Percentiles rank a stretch among this genome's conserved stretches.
Evolutionary conservation across 2,113 vertebrate genomes (phyloP).

Genomic region (Gulo gulo): DNA sequence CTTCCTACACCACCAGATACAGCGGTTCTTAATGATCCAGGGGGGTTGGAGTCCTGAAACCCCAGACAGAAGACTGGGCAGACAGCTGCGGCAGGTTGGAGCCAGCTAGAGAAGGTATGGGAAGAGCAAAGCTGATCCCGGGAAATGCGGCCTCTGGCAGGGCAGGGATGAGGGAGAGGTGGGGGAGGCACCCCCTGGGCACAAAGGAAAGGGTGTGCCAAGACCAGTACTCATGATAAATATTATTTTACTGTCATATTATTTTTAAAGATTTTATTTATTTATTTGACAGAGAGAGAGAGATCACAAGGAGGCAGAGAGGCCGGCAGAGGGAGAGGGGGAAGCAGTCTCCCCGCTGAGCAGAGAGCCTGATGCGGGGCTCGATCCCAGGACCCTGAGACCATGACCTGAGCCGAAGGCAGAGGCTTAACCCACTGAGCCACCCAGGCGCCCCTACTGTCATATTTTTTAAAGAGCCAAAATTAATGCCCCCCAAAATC

Average conservation of each 20-base stretch:
- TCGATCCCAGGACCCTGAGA: too few relatives aligned
- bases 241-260: neutral
- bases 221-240: neutral
- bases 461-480: neutral
- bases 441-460: too few relatives aligned
- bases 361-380: too few relatives aligned
- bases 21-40: neutral
- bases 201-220: neutral
- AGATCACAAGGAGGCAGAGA: too few relatives aligned
- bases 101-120: neutral
- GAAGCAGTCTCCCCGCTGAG: too few relatives aligned
- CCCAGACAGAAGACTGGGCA: neutral
- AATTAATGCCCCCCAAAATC: neutral
- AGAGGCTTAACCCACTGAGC: too few relatives aligned
- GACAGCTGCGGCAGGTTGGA: neutral
- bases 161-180: accelerated
- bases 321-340: too few relatives aligned
- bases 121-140: neutral
- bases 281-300: too few relatives aligned
- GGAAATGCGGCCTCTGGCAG: neutral
- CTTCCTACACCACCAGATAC: neutral
- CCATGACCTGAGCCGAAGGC: too few relatives aligned
- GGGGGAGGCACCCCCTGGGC: neutral
- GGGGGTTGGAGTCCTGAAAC: neutral
- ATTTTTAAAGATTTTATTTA: too few relatives aligned